Percentiles rank a stretch among this genome's conserved stretches.
Conservation (phyloP, 2,888 invertebrate species). For the Leucoptera coffeella region DNA sequence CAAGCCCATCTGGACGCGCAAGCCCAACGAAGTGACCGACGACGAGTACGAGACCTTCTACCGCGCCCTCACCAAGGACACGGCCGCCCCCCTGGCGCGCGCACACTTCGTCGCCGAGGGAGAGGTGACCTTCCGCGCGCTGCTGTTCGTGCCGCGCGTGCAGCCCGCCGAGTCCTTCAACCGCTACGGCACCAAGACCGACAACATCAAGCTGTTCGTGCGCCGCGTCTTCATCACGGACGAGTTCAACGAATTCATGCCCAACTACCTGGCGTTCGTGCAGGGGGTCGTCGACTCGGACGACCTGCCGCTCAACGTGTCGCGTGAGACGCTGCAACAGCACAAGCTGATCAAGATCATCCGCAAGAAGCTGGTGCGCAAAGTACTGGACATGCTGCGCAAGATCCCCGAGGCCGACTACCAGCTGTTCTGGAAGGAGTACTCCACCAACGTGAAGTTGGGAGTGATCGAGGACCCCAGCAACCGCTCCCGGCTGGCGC, state of each 20-base stretch:
- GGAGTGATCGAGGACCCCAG: conserved; percentile 97
- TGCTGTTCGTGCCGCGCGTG: conserved; percentile 86
- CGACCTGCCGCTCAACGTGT: conserved; percentile 96
- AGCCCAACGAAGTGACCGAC: conserved; percentile 74
- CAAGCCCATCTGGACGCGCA: conserved; percentile 98
- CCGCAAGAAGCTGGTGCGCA: conserved; percentile 96
- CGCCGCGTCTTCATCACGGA: conserved; percentile 98
- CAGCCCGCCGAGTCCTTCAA: conserved; percentile 94
- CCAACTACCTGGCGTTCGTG: conserved; percentile 92
- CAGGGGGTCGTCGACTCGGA: conserved; percentile 98
- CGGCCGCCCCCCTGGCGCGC: conserved; percentile 69
- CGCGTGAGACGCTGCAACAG: conserved; percentile 96
- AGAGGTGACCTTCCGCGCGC: conserved; percentile 95
- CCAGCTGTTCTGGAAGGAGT: conserved; percentile 97
- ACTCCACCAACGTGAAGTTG: conserved; percentile 93
- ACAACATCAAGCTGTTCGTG: conserved; percentile 95
- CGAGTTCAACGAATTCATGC: conserved; percentile 99
- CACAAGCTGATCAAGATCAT: conserved; percentile 98
- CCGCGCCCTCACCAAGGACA: conserved; percentile 88
- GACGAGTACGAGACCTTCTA: conserved; percentile 94
- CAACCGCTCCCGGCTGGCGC: conserved; percentile 92
- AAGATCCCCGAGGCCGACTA: conserved; percentile 88
- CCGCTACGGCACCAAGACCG: conserved; percentile 88
- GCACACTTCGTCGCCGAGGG: conserved; percentile 98
- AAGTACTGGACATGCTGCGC: conserved; percentile 96